Base-by-base conservation (phyloP, 2,113 vertebrate species). In the Ramphastos sulfuratus region DNA sequence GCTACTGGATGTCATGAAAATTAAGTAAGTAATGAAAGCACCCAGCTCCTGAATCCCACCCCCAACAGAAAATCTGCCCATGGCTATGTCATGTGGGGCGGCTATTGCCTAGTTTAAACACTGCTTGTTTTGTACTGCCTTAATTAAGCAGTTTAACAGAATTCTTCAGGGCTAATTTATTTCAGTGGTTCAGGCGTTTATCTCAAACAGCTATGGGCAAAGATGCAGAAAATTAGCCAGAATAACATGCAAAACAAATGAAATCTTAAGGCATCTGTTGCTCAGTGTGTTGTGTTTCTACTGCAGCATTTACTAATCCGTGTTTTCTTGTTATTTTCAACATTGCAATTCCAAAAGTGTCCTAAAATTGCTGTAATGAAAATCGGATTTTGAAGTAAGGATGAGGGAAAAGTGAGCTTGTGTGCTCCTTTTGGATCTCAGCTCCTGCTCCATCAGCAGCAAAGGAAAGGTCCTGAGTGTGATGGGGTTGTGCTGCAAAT, bases 361-460 rank as follows among this genome's bases (percentile, higher is more conserved):
- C 25, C 66, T 35, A 54, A 78, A 19, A 44, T 6, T 31, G 23
- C 46, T 44, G 4, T 37, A 7, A 39, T 0, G 0, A 63, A 50
- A 88, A 46, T 0, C 54, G 46, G 71, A 85, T 69, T 59, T 67
- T 59, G 61, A 77, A 58, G 17, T 10, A 17, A 55, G 35, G 39
- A 25, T 5, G 31, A 46, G 59, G 72, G 15, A 33, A 56, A 23
- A 14, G 10, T 9, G 61, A 60, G 30, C 7, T 27, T 5, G 0
- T 5, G 3, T 5, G 21, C 6, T 44, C 23, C 16, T 50, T 15
- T 7, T 2, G 19, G 1, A 15, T 44, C 33, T 65, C 44, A 15
- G 6, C 46, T 50, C 15, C 60, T 1, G 5, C 61, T 37, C 59
- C 8, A 5, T 15, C 39, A 12, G 28, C 56, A n/a, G 77, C n/a